Percentiles rank a stretch among this genome's conserved stretches.
Evolutionary conservation across 1,140 invertebrate species (phyloP).

Genomic region (Spodoptera litura): DNA sequence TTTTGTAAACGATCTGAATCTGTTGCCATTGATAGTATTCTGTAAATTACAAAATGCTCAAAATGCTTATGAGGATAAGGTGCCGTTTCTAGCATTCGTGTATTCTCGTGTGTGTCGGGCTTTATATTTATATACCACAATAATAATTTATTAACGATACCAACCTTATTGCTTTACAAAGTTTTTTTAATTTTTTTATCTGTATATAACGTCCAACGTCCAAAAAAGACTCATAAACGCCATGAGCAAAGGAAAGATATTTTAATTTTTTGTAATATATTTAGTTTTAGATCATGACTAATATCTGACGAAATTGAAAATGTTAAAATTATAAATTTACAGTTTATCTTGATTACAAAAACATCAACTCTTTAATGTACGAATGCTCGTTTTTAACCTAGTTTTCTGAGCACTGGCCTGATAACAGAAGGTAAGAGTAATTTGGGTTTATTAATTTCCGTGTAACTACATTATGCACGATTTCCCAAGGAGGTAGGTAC

Average conservation of each 20-base stretch:
- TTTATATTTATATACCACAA: no score
- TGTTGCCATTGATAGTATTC: no score
- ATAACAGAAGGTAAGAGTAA: slow-evolving; percentile 72
- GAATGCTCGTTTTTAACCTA: slow-evolving; percentile 68
- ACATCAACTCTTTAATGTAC: slow-evolving; percentile 33
- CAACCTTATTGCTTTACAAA: slow-evolving; percentile 1
- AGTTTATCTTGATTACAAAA: slow-evolving; percentile 49
- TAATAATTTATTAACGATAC: no score
- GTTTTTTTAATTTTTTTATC: neutral
- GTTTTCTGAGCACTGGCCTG: slow-evolving; percentile 64
- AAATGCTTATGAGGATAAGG: no score
- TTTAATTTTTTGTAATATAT: neutral
- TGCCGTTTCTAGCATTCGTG: no score
- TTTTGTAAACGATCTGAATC: no score
- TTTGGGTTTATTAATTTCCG: slow-evolving; percentile 80
- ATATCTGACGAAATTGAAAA: slow-evolving; percentile 38
- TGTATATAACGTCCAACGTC: neutral
- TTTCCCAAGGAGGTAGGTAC: slow-evolving; percentile 64
- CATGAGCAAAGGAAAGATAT: slow-evolving; percentile 14
- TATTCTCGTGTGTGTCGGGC: no score
- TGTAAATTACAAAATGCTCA: no score
- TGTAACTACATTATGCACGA: slow-evolving; percentile 66
- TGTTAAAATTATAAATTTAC: slow-evolving; percentile 64
- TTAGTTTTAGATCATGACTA: slow-evolving; percentile 17
- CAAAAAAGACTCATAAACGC: neutral